A percentile compares a stretch with the other conserved stretches of the same genome.
Conservation (phyloP, 1,140 invertebrate species). For the Ephestia elutella region DNA sequence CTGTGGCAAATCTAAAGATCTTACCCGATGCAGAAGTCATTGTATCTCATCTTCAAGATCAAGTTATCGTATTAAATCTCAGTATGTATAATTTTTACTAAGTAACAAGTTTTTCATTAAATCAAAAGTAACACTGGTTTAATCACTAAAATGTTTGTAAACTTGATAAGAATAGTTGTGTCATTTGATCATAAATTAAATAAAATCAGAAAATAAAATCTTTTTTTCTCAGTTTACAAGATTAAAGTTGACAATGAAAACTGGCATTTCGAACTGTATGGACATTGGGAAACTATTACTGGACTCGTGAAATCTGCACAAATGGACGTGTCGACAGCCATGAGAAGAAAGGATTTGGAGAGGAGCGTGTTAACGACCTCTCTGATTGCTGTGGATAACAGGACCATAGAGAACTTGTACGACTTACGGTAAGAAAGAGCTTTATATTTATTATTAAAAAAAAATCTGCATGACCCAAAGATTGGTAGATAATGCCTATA, state of each 20-base stretch:
- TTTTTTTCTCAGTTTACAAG: constrained; percentile 44
- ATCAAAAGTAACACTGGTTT: too few species aligned
- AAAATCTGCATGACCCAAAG: too few species aligned
- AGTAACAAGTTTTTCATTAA: neutral
- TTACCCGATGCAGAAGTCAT: constrained; percentile 42
- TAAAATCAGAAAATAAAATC: too few species aligned
- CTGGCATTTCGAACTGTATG: constrained; percentile 36
- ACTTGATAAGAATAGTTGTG: too few species aligned
- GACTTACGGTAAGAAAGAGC: constrained; percentile 22
- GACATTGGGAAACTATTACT: constrained; percentile 24
- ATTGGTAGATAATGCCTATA: too few species aligned
- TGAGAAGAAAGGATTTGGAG: constrained; percentile 39
- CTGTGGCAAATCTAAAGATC: constrained; percentile 22
- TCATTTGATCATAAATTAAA: too few species aligned
- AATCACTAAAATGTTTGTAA: too few species aligned
- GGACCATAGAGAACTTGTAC: constrained; percentile 26
- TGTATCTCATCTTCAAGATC: constrained; percentile 20
- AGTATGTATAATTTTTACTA: constrained; percentile 22
- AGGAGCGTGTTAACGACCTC: constrained; percentile 29
- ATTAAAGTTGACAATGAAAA: constrained; percentile 19
- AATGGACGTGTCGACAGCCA: constrained; percentile 19
- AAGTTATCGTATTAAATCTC: constrained; percentile 21
- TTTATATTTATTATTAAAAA: too few species aligned
- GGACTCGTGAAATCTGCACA: constrained; percentile 28
- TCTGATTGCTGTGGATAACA: constrained; percentile 28